Evolutionary conservation across 2,888 invertebrate genomes (phyloP).

Genomic region (Torymus texanus): DNA sequence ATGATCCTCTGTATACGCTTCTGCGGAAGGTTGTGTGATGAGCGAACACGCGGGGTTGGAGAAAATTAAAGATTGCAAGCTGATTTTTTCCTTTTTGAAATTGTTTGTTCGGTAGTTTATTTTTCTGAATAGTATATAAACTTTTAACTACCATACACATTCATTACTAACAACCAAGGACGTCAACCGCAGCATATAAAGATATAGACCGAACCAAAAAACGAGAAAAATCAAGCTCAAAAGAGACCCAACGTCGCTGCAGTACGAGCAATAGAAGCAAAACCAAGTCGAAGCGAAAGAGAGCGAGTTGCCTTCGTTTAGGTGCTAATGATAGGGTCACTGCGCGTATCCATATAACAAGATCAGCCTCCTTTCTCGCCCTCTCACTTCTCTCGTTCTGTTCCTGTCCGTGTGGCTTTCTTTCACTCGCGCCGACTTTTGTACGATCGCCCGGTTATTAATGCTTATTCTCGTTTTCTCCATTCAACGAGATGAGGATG

Average conservation of each 20-base stretch:
- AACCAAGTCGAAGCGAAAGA: background rate
- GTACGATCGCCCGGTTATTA: conserved; percentile 8
- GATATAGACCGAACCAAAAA: background rate
- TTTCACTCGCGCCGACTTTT: conserved; percentile 41
- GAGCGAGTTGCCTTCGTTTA: conserved; percentile 64
- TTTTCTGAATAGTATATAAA: no score
- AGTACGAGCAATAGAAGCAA: background rate
- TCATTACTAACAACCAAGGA: conserved; percentile 8
- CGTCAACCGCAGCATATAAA: background rate
- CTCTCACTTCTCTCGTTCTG: conserved; percentile 57
- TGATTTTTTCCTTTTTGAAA: no score
- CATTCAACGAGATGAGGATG: background rate
- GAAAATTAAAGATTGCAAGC: no score
- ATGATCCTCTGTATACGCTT: no score
- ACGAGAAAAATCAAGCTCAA: background rate
- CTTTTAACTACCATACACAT: no score
- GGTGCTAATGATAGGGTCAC: conserved; percentile 73
- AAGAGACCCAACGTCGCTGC: no score
- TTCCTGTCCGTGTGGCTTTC: conserved; percentile 38
- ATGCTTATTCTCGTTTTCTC: conserved; percentile 10
- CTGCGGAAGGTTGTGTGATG: no score
- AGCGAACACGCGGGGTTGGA: no score
- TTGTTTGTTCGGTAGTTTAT: no score
- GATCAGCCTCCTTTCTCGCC: conserved; percentile 61
- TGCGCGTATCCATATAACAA: conserved; percentile 67